Percentiles rank a stretch among this genome's conserved stretches.
Conservation (phyloP, 1,140 invertebrate species). For the Nasonia vitripennis region DNA sequence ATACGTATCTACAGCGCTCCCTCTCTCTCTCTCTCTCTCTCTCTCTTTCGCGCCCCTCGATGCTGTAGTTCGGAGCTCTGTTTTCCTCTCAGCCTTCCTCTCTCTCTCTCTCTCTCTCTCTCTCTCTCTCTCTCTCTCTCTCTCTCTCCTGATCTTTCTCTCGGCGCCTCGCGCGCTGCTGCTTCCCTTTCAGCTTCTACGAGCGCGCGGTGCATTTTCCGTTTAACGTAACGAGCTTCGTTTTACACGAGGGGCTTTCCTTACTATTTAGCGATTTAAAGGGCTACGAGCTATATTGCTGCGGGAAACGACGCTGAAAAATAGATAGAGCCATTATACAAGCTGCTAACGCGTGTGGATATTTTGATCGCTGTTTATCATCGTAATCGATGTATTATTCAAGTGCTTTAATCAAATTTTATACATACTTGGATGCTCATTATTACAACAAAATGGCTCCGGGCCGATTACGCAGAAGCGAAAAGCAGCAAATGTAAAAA, state of each 20-base stretch:
- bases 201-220: background rate
- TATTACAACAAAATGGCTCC: too few species aligned
- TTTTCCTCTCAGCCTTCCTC: background rate
- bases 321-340: too few species aligned
- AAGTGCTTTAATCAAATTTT: too few species aligned
- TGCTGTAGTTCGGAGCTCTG: background rate
- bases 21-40: background rate
- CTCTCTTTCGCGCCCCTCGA: background rate
- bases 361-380: too few species aligned
- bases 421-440: too few species aligned
- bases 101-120: background rate
- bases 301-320: too few species aligned
- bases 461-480: too few species aligned
- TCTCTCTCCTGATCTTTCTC: background rate
- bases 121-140: background rate
- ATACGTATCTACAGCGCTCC: background rate
- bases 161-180: background rate
- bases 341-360: too few species aligned
- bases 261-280: conserved; percentile 15
- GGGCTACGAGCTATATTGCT: background rate
- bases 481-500: too few species aligned
- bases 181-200: background rate
- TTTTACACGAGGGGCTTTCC: background rate
- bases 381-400: too few species aligned
- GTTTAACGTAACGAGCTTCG: conserved; percentile 20